phyloP scores from a whole-genome alignment of 64 coral and sea anemone genomes.

The Catalaphyllia jardinei region DNA sequence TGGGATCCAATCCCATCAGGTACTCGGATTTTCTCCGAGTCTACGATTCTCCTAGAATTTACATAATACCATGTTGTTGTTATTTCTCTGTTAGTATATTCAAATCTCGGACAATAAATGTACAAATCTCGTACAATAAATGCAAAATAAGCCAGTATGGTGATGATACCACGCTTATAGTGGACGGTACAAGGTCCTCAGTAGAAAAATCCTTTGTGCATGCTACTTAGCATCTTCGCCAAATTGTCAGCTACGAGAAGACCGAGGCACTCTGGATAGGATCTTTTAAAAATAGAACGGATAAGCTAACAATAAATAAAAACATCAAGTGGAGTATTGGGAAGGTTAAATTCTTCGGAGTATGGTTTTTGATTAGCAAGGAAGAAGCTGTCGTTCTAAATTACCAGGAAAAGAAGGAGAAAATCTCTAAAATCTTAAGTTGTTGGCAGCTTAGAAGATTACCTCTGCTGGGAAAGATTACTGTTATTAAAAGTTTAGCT shows the following conservation, averaged over 20 bases:
- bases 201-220: background rate
- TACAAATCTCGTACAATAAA: background rate
- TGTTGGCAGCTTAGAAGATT: background rate
- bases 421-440: background rate
- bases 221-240: background rate
- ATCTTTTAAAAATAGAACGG: background rate
- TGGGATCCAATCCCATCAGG: too few relatives aligned
- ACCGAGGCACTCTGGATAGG: background rate
- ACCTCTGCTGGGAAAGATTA: background rate
- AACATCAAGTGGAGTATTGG: background rate
- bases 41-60: too few relatives aligned
- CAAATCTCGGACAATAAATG: too few relatives aligned
- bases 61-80: too few relatives aligned
- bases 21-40: too few relatives aligned
- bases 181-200: background rate
- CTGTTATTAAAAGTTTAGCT: background rate
- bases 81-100: too few relatives aligned
- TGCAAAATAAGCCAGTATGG: background rate
- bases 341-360: background rate
- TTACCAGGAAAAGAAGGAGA: constrained; percentile 2
- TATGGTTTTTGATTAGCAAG: background rate
- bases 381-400: background rate
- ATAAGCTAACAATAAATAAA: background rate
- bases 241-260: background rate
- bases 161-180: background rate